A percentile compares a stretch with the other conserved stretches of the same genome.
Conservation (phyloP, 2,113 vertebrate species). For the Aldabrachelys gigantea region DNA sequence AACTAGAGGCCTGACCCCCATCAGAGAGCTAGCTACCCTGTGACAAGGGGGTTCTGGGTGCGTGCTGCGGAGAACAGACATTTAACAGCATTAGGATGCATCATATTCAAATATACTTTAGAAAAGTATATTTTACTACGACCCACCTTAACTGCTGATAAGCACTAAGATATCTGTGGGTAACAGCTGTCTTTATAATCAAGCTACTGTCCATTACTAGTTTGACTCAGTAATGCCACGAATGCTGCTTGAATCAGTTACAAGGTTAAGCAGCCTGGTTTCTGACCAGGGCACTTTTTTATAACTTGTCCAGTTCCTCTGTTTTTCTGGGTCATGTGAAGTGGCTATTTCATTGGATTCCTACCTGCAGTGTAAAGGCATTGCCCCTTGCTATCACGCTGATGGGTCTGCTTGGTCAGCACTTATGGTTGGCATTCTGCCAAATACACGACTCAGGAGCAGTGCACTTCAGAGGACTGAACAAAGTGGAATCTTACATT, state of each 20-base stretch:
- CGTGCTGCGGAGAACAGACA: background rate
- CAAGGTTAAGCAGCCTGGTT: background rate
- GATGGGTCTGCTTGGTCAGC: background rate
- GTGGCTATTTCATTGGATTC: background rate
- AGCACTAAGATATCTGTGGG: background rate
- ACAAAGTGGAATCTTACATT: background rate
- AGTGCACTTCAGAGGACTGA: background rate
- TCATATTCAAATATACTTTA: background rate
- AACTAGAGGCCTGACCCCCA: background rate
- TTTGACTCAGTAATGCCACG: background rate
- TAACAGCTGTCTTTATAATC: background rate
- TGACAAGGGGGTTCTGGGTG: background rate
- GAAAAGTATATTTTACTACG: background rate
- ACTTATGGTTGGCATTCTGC: background rate
- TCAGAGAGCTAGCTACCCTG: background rate
- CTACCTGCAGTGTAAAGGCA: background rate
- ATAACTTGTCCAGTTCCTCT: background rate
- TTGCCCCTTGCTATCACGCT: background rate
- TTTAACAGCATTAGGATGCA: background rate
- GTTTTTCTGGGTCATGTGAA: background rate
- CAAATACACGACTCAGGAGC: background rate
- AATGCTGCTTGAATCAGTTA: background rate
- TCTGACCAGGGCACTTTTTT: background rate
- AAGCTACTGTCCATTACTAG: background rate
- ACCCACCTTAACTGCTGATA: background rate